phyloP scores from a whole-genome alignment of 2,797 vertebrate species.

The Enteromius trimaculatus region DNA sequence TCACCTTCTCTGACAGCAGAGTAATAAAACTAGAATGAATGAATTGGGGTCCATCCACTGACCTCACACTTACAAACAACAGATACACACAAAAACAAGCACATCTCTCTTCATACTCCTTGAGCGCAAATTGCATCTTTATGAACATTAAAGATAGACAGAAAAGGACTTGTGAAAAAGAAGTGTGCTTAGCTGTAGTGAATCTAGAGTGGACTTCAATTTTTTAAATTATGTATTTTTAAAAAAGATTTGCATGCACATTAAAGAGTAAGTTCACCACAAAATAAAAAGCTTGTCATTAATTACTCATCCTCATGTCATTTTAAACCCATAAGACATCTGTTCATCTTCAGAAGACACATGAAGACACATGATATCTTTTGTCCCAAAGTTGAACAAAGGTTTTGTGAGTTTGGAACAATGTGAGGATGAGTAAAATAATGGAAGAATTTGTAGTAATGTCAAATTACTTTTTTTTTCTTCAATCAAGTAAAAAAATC shows the following conservation, averaged over 20 bases:
- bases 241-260: background rate
- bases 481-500: background rate
- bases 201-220: background rate
- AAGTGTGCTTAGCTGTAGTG: background rate
- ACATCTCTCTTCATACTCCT: conserved; percentile 3
- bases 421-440: background rate
- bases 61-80: conserved; percentile 41
- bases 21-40: conserved; percentile 48
- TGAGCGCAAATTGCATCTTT: conserved; percentile 11
- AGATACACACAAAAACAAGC: conserved; percentile 33
- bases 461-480: background rate
- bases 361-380: too few species aligned
- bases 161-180: conserved; percentile 8
- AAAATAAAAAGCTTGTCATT: too few species aligned
- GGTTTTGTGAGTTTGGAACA: background rate
- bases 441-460: too few species aligned
- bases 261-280: background rate
- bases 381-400: background rate
- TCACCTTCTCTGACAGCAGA: conserved; percentile 43
- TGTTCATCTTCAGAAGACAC: too few species aligned
- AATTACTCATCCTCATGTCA: too few species aligned
- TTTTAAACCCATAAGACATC: too few species aligned
- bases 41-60: conserved; percentile 41
- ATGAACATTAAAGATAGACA: conserved; percentile 6
- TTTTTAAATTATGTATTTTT: background rate